Evolutionary conservation across 1,140 invertebrate species (phyloP), one percentile per base, ranked within the genome.

Genomic region (Danaus melanippus): DNA sequence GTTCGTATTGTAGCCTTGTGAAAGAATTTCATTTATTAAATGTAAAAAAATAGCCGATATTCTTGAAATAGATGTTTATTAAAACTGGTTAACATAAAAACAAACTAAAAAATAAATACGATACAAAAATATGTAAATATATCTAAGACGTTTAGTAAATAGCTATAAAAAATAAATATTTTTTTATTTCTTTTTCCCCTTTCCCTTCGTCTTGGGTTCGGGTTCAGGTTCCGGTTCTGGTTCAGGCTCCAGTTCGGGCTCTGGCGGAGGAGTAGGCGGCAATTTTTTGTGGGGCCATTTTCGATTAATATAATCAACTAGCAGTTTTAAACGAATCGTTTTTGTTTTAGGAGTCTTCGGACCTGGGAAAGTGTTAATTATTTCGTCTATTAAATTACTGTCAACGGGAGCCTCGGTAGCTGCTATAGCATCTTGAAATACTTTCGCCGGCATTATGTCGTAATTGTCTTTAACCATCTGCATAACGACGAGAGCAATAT

Each of bases 231-330:
- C 17, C n/a, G 47, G 49, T 46, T 42, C 44, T 1, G 60, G 64
- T 12, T 50, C 53, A 2, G 58, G 54, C 50, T 64, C 64, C 0
- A 64, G 66, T 52, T 70, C 68, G 1, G 62, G 67, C 57, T 79
- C 71, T 7, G 76, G 73, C 2, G 72, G 76, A 21, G 79, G 79
- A 1, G 74, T 79, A 0, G 74, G 71, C 12, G 81, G 81, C 12
- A 82, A 50, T 49, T 75, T 69, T 9, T 69, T 69, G 10, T 84
- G 74, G 9, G 81, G 81, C 78, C 78, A 84, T 60, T 77, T 79
- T 32, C 79, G 69, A 46, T 69, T 71, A 10, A 77, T 61, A 59
- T 68, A 81, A 58, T 84, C 81, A 8, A 63, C 75, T 44, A 83
- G 46, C 8, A 51, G 39, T 11, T 11, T 58, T 10, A 83, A 49